These are phyloP conservation scores for Corbicula japonica DNA, from an alignment of 2,888 invertebrate genomes.

Conservation along the genomic window DNA sequence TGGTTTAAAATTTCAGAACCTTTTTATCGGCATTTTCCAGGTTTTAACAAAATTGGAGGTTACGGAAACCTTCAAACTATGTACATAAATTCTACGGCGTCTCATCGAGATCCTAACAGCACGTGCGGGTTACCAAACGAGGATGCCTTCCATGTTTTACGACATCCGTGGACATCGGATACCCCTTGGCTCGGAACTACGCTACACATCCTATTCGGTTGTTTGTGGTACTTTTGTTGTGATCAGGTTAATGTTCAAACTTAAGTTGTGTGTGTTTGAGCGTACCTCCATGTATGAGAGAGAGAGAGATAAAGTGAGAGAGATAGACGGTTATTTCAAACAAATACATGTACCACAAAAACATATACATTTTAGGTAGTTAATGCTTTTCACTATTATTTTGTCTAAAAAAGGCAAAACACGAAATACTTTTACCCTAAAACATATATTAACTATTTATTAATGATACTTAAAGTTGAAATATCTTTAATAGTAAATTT, in stretches of 20 bases:
- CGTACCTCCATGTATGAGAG: no score
- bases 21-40: slow-evolving; percentile 18
- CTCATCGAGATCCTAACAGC: slow-evolving; percentile 64
- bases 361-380: no score
- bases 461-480: no score
- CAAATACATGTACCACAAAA: no score
- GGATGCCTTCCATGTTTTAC: slow-evolving; percentile 82
- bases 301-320: no score
- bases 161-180: slow-evolving; percentile 80
- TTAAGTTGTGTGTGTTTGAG: no score
- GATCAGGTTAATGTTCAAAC: slow-evolving; percentile 78
- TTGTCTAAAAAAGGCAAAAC: no score
- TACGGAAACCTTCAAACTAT: slow-evolving; percentile 71
- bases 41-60: slow-evolving; percentile 74
- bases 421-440: no score
- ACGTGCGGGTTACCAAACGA: slow-evolving; percentile 80
- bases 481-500: no score
- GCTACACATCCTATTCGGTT: slow-evolving; percentile 80
- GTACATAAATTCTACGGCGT: slow-evolving; percentile 78
- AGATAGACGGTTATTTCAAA: no score
- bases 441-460: no score
- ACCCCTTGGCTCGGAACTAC: slow-evolving; percentile 84
- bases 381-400: no score
- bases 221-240: slow-evolving; percentile 85
- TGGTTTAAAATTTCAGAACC: background rate